Percentiles rank a stretch among this genome's conserved stretches.
Evolutionary conservation across 2,797 vertebrate genomes (phyloP).

Genomic region (Chaetodon trifasciatus): DNA sequence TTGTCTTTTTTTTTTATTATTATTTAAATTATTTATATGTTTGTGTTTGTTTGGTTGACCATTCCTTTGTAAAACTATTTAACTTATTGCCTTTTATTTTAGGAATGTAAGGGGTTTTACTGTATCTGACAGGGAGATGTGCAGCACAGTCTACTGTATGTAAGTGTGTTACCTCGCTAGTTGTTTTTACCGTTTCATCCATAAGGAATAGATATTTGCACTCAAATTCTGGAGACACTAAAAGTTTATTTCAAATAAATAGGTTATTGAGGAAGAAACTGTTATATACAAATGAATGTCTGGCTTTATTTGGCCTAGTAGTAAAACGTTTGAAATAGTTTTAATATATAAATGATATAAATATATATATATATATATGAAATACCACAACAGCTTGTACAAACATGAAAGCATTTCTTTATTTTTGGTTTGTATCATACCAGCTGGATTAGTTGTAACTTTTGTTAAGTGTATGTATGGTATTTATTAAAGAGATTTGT

Average conservation of each 20-base stretch:
- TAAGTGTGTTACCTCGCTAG: conserved; percentile 80
- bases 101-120: conserved; percentile 90
- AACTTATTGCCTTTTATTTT: conserved; percentile 92
- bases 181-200: conserved; percentile 85
- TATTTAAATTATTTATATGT: conserved; percentile 79
- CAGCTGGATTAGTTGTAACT: conserved; percentile 92
- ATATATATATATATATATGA: conserved; percentile 85
- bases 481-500: conserved; percentile 94
- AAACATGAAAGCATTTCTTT: conserved; percentile 95
- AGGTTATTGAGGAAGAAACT: conserved; percentile 83
- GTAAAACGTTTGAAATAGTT: conserved; percentile 92
- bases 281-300: conserved; percentile 96
- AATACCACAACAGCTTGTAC: conserved; percentile 94
- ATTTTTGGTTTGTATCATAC: conserved; percentile 94
- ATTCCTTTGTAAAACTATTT: conserved; percentile 85
- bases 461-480: conserved; percentile 92
- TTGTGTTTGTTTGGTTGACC: conserved; percentile 79
- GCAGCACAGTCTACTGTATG: conserved; percentile 84
- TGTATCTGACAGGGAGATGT: conserved; percentile 85
- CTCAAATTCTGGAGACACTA: conserved; percentile 86
- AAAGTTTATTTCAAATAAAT: conserved; percentile 85
- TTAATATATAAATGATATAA: conserved; percentile 87
- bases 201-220: conserved; percentile 86
- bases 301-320: conserved; percentile 95
- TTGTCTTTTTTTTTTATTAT: conserved; percentile 54